Evolutionary conservation across 2,888 invertebrate species (phyloP).

Genomic region (Arctia plantaginis): DNA sequence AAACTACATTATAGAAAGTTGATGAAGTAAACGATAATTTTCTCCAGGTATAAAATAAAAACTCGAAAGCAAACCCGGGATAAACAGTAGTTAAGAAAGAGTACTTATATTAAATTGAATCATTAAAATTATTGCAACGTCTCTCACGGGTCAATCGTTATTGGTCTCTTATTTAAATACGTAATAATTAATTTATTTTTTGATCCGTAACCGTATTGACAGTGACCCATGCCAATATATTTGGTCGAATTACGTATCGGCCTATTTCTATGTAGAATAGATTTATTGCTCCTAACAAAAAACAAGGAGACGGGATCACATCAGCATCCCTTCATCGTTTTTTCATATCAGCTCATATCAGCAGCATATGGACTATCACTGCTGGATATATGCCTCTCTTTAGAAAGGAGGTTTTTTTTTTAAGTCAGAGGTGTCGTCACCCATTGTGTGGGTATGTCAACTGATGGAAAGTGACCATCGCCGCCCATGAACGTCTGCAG

Average conservation of each 20-base stretch:
- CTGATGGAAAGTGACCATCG: too few species aligned
- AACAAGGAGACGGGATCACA: too few species aligned
- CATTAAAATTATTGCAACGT: conserved; percentile 35
- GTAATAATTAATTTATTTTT: conserved; percentile 41
- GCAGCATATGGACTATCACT: too few species aligned
- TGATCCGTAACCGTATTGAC: conserved; percentile 34
- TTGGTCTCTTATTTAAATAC: conserved; percentile 30
- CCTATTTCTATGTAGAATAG: neutral
- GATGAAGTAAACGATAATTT: neutral
- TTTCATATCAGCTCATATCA: too few species aligned
- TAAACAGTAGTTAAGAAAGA: conserved; percentile 9
- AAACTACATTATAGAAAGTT: neutral
- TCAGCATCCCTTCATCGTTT: too few species aligned
- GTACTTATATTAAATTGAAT: conserved; percentile 27
- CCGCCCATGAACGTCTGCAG: too few species aligned
- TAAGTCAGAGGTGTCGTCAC: too few species aligned
- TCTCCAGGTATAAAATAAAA: neutral
- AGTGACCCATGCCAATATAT: conserved; percentile 20
- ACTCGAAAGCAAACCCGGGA: neutral
- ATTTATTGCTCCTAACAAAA: too few species aligned
- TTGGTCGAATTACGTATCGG: conserved; percentile 33
- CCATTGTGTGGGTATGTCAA: too few species aligned
- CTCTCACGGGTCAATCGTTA: conserved; percentile 45
- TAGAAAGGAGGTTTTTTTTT: too few species aligned
- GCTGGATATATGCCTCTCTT: too few species aligned